Evolutionary conservation across 2,113 vertebrate species (phyloP), one percentile per base, ranked within the genome.

Genomic region (Hippolais icterina): DNA sequence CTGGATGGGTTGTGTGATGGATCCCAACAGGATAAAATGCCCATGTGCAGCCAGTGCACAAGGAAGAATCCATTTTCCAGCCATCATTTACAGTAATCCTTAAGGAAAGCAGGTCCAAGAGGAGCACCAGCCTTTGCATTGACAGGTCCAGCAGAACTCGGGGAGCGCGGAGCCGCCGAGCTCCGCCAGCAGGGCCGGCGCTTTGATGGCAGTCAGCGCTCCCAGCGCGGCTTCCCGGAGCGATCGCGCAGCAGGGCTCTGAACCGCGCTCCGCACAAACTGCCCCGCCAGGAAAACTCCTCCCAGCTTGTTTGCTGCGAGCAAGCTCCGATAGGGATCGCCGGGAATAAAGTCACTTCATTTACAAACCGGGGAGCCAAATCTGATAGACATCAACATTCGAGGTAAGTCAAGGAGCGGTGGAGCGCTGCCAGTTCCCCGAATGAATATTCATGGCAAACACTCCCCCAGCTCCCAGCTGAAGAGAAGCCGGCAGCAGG

Each of bases 401-500:
- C 9, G n/a, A 91, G 84, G 91, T 84, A 69, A 93, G 74, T 65
- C 87, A 69, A 89, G 87, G 79, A 93, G 88, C 1, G 12, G 21
- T 75, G 81, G 93, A 94, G 70, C 10, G 20, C 89, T 63, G 93
- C 93, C 93, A 90, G 89, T 0, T 91, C 75, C 75, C 71, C 63
- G 20, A 5, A 90, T 91, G 84, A 96, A 96, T 93, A 96, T 90
- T 94, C 87, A 93, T 52, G 39, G 50, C 10, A 20, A 71, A 46
- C 15, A 59, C 42, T 87, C 81, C 24, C 72, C 95, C 44, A 18
- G 64, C 64, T 70, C 80, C 1, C 2, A 44, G 79, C 57, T 5
- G 88, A 79, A 69, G 94, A 91, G 88, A 91, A 94, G 89, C 75
- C 60, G 5, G 47, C 33, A 33, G 94, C 78, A 37, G 72, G 87